phyloP scores from a whole-genome alignment of 2,797 vertebrate species.

The Garrulus glandarius region DNA sequence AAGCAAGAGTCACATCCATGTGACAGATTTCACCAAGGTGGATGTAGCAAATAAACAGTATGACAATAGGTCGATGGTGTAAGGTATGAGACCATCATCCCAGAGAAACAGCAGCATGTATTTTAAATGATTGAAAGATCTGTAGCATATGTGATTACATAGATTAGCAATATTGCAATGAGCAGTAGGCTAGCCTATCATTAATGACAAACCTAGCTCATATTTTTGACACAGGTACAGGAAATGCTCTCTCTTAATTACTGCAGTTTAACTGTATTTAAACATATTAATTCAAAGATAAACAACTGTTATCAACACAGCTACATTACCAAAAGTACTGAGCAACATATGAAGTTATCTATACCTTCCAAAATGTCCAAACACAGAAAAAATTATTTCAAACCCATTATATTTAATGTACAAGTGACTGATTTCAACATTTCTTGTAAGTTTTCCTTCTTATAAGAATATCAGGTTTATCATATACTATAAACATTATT shows the following conservation, averaged over 20 bases:
- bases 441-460: neutral
- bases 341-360: neutral
- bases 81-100: constrained; percentile 59
- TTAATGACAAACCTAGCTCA: neutral
- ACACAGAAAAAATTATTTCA: neutral
- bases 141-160: neutral
- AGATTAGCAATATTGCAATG: constrained; percentile 12
- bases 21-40: constrained; percentile 83
- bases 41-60: constrained; percentile 72
- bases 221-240: neutral
- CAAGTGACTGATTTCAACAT: neutral
- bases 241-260: neutral
- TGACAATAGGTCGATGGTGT: constrained; percentile 76
- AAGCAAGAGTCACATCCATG: constrained; percentile 86
- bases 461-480: neutral
- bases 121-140: constrained; percentile 35
- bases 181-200: neutral
- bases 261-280: neutral
- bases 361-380: neutral
- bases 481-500: neutral
- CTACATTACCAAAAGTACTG: neutral
- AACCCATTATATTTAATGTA: neutral
- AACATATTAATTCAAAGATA: neutral
- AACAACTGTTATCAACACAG: neutral
- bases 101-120: constrained; percentile 2